Evolutionary conservation across 1,140 invertebrate species (phyloP).

Genomic region (roundworm (Caenorhabditis elegans)): WBcel235 BX284602.5:9232501-9233000

Average conservation of each 20-base stretch:
- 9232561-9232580: no score
- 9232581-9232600: no score
- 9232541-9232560: no score
- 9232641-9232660: neutral
- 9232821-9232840: neutral
- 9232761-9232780: neutral
- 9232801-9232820: neutral
- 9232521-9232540: no score
- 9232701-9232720: neutral
- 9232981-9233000: neutral
- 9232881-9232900: neutral
- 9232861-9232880: constrained; percentile 16
- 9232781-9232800: neutral
- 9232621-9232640: no score
- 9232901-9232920: neutral
- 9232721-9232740: constrained; percentile 17
- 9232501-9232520: no score
- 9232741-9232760: neutral
- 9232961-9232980: neutral
- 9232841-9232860: neutral
- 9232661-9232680: neutral
- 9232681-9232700: neutral
- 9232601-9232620: no score
- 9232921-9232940: neutral
- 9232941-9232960: constrained; percentile 19